Evolutionary conservation across 2,888 invertebrate species (phyloP).

Genomic region (Brachylomia viminalis): DNA sequence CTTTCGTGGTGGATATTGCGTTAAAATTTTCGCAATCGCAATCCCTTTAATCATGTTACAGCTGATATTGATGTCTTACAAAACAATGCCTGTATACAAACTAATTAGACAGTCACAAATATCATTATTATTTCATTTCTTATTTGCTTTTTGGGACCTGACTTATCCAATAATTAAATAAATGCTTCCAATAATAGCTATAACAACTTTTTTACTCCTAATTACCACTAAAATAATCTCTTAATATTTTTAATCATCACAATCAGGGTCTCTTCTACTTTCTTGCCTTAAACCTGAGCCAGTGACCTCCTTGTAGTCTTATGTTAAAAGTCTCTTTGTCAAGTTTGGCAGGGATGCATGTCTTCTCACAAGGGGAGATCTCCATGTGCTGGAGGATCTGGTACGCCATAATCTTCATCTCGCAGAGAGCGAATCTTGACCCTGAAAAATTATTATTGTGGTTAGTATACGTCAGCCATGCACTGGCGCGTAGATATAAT

Average conservation of each 20-base stretch:
- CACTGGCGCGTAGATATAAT: too few relatives aligned
- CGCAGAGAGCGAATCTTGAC: constrained; percentile 82
- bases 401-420: constrained; percentile 80
- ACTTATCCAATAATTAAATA: neutral
- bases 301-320: constrained; percentile 76
- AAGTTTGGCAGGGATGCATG: constrained; percentile 71
- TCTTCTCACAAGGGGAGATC: constrained; percentile 74
- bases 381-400: constrained; percentile 76
- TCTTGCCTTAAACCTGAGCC: constrained; percentile 71
- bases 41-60: neutral
- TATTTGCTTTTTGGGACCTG: neutral
- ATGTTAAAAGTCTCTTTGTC: constrained; percentile 69
- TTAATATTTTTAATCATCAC: neutral
- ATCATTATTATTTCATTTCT: neutral
- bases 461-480: too few relatives aligned
- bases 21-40: neutral
- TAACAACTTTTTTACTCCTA: neutral
- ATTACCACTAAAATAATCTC: neutral
- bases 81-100: neutral
- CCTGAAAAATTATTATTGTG: constrained; percentile 44
- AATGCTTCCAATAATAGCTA: neutral
- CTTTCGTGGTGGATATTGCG: neutral
- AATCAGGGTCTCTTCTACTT: constrained; percentile 31
- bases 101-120: neutral
- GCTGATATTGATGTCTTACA: neutral